Evolutionary conservation across 2,888 invertebrate species (phyloP).

Genomic region (Imbricaverruca yamaguchii): DNA sequence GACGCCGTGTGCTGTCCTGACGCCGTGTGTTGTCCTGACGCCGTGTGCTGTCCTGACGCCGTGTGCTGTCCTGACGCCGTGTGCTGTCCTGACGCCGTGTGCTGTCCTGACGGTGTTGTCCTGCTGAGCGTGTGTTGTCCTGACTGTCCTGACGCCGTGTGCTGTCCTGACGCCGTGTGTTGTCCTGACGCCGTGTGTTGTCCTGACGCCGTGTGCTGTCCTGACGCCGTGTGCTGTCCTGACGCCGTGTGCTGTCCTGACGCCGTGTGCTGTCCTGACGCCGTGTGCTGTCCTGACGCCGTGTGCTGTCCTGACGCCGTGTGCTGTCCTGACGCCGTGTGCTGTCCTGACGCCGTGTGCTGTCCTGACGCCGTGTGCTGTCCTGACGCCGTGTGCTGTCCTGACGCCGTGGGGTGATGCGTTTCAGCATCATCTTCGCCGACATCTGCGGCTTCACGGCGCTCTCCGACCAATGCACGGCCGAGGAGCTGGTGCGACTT

Average conservation of each 20-base stretch:
- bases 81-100: constrained; percentile 9
- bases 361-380: constrained; percentile 14
- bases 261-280: not conserved
- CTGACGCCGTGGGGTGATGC: constrained; percentile 32
- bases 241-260: too few species aligned
- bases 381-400: too few species aligned
- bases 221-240: too few species aligned
- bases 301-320: constrained; percentile 2
- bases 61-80: too few species aligned
- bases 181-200: too few species aligned
- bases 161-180: constrained; percentile 14
- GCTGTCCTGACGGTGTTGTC: not conserved
- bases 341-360: constrained; percentile 9
- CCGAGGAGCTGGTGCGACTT: constrained; percentile 78
- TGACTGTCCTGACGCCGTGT: constrained; percentile 9
- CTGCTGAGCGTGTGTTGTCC: too few species aligned
- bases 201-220: constrained; percentile 20
- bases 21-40: too few species aligned
- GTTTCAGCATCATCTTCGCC: constrained; percentile 76
- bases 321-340: too few species aligned
- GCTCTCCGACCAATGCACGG: constrained; percentile 83
- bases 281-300: too few species aligned
- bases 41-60: not conserved
- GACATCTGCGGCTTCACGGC: constrained; percentile 90
- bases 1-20: constrained; percentile 17